Evolutionary conservation across 2,888 invertebrate species (phyloP).

Genomic region (Pandemis heparana): DNA sequence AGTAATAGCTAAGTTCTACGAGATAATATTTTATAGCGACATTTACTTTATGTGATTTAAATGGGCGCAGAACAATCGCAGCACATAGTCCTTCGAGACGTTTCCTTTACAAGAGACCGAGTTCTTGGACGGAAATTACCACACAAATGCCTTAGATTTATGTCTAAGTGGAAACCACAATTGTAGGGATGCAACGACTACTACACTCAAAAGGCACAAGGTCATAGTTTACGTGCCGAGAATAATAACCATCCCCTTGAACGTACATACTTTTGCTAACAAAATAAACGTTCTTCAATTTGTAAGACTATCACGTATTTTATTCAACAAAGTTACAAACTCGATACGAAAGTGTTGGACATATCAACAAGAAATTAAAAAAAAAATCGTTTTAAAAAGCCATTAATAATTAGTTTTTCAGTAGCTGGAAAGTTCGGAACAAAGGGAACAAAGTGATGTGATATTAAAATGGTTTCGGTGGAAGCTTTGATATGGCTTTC

Average conservation of each 20-base stretch:
- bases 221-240: not conserved
- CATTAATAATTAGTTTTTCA: constrained; percentile 31
- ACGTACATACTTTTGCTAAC: constrained; percentile 1
- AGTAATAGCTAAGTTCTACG: not conserved
- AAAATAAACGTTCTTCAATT: not conserved
- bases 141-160: constrained; percentile 34
- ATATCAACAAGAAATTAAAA: not conserved
- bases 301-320: not conserved
- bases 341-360: not conserved
- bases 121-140: constrained; percentile 35
- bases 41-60: constrained; percentile 26
- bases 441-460: constrained; percentile 35
- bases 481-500: constrained; percentile 37
- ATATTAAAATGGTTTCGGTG: constrained; percentile 39
- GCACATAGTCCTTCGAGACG: constrained; percentile 6
- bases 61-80: constrained; percentile 6
- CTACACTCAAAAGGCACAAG: not conserved
- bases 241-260: not conserved
- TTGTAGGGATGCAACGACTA: not conserved
- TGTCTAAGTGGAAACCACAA: constrained; percentile 30
- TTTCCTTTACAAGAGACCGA: constrained; percentile 24
- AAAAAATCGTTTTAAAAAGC: constrained; percentile 13
- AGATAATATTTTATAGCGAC: not conserved
- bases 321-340: constrained; percentile 4
- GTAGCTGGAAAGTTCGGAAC: constrained; percentile 21